Percentiles rank a stretch among this genome's conserved stretches.
phyloP scores from a whole-genome alignment of 1,140 invertebrate species.

The Tetraneura akinire region DNA sequence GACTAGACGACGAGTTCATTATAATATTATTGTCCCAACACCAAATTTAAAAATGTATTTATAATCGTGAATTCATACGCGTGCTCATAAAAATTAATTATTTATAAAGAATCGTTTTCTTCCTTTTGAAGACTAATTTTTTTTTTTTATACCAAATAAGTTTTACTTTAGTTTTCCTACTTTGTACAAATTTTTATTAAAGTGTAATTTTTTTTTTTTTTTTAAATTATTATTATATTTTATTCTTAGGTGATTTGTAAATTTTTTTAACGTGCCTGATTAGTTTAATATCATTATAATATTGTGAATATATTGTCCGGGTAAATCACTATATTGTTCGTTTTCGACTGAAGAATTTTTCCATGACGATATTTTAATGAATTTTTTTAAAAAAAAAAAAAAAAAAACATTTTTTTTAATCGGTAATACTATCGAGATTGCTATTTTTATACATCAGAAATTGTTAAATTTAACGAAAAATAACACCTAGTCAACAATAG shows the following conservation, averaged over 20 bases:
- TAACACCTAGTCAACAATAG: conserved; percentile 19
- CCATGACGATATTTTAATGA: not conserved
- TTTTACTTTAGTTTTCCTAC: conserved; percentile 28
- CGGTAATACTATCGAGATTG: too few species aligned
- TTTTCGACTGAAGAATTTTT: not conserved
- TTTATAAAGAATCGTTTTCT: not conserved
- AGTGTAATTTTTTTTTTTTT: conserved; percentile 30
- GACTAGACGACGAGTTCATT: not conserved
- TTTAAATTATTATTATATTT: too few species aligned
- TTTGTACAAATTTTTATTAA: conserved; percentile 31
- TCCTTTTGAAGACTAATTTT: too few species aligned
- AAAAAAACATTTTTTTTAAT: too few species aligned
- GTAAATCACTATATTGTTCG: too few species aligned
- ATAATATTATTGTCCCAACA: not conserved
- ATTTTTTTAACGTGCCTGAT: conserved; percentile 34
- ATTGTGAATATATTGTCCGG: too few species aligned
- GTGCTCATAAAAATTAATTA: not conserved
- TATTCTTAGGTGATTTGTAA: too few species aligned
- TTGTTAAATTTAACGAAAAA: not conserved
- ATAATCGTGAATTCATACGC: not conserved
- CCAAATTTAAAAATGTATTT: not conserved
- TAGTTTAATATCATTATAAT: conserved; percentile 11
- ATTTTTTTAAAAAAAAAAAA: too few species aligned
- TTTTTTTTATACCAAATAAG: conserved; percentile 31
- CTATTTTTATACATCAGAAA: not conserved